phyloP scores from a whole-genome alignment of 23 tunicate genomes.

The Ciona savignyi region DNA sequence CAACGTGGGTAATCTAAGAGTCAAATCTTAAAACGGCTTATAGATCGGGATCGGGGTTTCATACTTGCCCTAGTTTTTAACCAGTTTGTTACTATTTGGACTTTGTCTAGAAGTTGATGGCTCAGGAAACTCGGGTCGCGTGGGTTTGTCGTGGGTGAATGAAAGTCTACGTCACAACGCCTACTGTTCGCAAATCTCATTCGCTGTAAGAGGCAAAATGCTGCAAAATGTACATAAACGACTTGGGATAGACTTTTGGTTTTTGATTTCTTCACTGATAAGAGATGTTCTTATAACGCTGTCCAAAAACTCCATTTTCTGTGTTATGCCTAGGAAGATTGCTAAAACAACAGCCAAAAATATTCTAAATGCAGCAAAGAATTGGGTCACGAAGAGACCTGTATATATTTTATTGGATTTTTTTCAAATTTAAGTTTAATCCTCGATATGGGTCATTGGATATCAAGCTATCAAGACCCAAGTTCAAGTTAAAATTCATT shows the following conservation, averaged over 20 bases:
- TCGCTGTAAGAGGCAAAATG: too few relatives aligned
- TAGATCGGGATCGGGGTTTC: too few relatives aligned
- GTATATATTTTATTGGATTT: too few relatives aligned
- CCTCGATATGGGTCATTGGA: not conserved
- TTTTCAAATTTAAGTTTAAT: not conserved
- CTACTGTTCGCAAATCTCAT: not conserved
- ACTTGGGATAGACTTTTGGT: too few relatives aligned
- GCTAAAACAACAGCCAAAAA: not conserved
- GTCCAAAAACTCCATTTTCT: not conserved
- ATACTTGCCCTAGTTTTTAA: too few relatives aligned
- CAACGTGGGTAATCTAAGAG: too few relatives aligned
- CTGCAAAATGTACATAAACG: too few relatives aligned
- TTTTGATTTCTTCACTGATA: not conserved
- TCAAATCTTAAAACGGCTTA: too few relatives aligned
- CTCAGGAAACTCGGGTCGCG: slow-evolving; percentile 1
- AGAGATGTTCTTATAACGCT: not conserved
- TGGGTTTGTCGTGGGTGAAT: not conserved
- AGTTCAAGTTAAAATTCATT: too few relatives aligned
- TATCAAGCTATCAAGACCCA: not conserved
- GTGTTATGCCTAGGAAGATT: not conserved
- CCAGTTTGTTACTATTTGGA: too few relatives aligned
- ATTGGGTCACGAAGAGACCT: not conserved
- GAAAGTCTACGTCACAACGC: not conserved
- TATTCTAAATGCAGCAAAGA: not conserved
- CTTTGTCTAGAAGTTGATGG: too few relatives aligned